Evolutionary conservation across 2,888 invertebrate species (phyloP).

Genomic region (Philaethria dido): DNA sequence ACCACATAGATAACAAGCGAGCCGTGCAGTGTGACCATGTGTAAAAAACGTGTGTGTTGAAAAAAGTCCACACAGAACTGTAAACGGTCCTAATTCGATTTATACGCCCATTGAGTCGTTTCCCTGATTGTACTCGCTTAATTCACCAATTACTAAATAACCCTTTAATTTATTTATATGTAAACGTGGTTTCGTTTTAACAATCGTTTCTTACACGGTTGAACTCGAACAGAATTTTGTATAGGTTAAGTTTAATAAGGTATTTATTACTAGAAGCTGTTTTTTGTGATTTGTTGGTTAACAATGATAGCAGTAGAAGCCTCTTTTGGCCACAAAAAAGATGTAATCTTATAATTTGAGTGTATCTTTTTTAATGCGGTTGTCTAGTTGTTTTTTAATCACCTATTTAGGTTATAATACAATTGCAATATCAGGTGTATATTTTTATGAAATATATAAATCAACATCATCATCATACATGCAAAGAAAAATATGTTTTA

Average conservation of each 20-base stretch:
- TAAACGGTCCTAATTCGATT: conserved; percentile 81
- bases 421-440: too few species aligned
- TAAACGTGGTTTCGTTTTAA: conserved; percentile 61
- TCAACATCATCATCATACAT: too few species aligned
- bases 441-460: too few species aligned
- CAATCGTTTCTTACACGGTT: conserved; percentile 67
- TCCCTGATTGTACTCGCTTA: conserved; percentile 67
- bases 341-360: neutral
- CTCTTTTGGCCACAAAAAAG: neutral
- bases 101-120: conserved; percentile 77
- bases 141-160: conserved; percentile 76
- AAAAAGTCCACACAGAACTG: conserved; percentile 60
- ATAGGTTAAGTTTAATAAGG: conserved; percentile 11
- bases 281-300: conserved; percentile 23
- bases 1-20: conserved; percentile 47
- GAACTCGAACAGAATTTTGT: conserved; percentile 56
- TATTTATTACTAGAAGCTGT: conserved; percentile 26
- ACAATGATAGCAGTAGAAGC: neutral
- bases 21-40: conserved; percentile 67
- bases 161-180: conserved; percentile 67
- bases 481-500: too few species aligned
- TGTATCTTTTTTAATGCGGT: neutral
- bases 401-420: neutral
- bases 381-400: neutral
- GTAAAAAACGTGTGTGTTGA: conserved; percentile 68